Evolutionary conservation across 2,888 invertebrate species (phyloP).

Genomic region (Osmoderma eremita): DNA sequence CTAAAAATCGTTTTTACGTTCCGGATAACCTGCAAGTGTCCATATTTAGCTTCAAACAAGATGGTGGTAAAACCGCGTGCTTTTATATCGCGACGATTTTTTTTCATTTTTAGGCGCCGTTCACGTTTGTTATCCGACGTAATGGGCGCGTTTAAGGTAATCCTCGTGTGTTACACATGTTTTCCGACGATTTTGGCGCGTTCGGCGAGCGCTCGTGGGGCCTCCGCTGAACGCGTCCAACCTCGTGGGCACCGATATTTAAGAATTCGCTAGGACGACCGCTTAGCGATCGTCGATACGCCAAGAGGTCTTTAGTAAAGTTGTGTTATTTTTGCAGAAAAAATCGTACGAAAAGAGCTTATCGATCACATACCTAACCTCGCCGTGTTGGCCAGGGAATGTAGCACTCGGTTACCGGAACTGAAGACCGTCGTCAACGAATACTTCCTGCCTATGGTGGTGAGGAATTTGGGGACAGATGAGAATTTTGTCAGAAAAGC

Average conservation of each 20-base stretch:
- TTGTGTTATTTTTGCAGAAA: constrained; percentile 65
- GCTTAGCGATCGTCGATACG: background rate
- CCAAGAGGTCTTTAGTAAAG: constrained; percentile 8
- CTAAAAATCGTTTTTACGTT: constrained; percentile 55
- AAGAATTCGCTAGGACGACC: constrained; percentile 10
- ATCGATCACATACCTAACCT: constrained; percentile 76
- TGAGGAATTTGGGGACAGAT: constrained; percentile 69
- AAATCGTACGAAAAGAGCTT: constrained; percentile 70
- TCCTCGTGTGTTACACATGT: background rate
- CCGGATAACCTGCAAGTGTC: constrained; percentile 63
- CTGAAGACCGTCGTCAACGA: constrained; percentile 67
- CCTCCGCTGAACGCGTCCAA: constrained; percentile 10
- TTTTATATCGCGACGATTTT: constrained; percentile 47
- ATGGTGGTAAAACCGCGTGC: constrained; percentile 64
- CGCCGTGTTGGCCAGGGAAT: constrained; percentile 70
- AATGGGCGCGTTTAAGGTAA: constrained; percentile 23
- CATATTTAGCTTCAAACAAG: constrained; percentile 60
- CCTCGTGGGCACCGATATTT: constrained; percentile 34
- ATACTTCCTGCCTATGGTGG: constrained; percentile 72
- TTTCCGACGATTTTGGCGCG: constrained; percentile 7
- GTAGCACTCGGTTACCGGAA: constrained; percentile 61
- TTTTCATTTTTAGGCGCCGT: constrained; percentile 34
- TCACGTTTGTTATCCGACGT: background rate
- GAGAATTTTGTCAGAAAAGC: constrained; percentile 73
- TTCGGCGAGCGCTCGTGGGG: background rate